phyloP scores from a whole-genome alignment of 2,797 vertebrate species.

The Chelon labrosus region DNA sequence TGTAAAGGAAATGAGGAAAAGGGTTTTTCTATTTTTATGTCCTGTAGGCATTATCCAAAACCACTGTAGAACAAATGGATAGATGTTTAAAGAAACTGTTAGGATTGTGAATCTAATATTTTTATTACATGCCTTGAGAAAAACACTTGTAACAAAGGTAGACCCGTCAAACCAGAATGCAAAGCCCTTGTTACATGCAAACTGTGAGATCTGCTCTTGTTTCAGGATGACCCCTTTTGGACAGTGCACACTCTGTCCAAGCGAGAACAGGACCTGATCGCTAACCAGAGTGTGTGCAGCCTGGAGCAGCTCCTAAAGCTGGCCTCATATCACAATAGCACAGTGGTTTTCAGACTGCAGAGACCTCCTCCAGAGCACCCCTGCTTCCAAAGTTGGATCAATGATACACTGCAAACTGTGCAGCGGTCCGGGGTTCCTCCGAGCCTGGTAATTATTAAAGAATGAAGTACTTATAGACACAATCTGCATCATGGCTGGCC shows the following conservation, averaged over 20 bases:
- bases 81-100: background rate
- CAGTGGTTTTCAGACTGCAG: slow-evolving; percentile 88
- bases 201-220: background rate
- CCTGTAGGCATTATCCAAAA: slow-evolving; percentile 8
- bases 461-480: background rate
- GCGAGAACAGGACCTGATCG: slow-evolving; percentile 82
- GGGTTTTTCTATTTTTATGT: slow-evolving; percentile 16
- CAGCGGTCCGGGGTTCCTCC: slow-evolving; percentile 88
- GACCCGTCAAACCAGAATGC: no score
- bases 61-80: background rate
- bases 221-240: slow-evolving; percentile 95
- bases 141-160: background rate
- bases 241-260: slow-evolving; percentile 82
- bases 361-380: slow-evolving; percentile 90
- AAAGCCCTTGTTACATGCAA: no score
- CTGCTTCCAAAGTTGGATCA: slow-evolving; percentile 88
- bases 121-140: background rate
- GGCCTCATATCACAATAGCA: slow-evolving; percentile 85
- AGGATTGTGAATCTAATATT: no score
- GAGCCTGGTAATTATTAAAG: slow-evolving; percentile 84
- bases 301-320: slow-evolving; percentile 90
- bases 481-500: no score
- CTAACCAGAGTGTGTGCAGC: slow-evolving; percentile 93
- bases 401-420: slow-evolving; percentile 90
- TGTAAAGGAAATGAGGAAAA: slow-evolving; percentile 10